Percentiles rank a stretch among this genome's conserved stretches.
These are phyloP conservation scores for Uloborus diversus DNA, from an alignment of 1,140 invertebrate genomes.

Conservation along the genomic window DNA sequence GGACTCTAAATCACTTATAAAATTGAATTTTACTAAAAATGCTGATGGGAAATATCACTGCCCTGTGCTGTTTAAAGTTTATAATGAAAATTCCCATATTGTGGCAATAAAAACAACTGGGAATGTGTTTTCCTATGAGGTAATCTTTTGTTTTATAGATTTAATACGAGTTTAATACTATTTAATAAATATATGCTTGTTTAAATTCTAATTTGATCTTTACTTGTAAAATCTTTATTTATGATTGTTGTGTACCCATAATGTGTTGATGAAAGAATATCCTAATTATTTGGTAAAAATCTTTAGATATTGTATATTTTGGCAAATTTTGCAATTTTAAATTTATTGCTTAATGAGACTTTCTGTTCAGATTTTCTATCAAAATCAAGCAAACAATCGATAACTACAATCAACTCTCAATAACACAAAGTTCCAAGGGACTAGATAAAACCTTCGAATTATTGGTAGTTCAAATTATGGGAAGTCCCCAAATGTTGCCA, in stretches of 20 bases:
- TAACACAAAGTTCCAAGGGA: no score
- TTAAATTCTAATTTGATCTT: background rate
- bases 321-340: background rate
- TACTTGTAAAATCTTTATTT: no score
- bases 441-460: no score
- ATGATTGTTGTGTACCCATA: no score
- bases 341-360: background rate
- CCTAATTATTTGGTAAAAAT: no score
- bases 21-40: constrained; percentile 91
- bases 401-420: no score
- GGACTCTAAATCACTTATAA: constrained; percentile 85
- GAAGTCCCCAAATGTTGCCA: no score
- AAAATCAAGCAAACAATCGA: no score
- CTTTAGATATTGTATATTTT: no score
- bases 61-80: constrained; percentile 92
- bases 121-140: constrained; percentile 95
- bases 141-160: constrained; percentile 60
- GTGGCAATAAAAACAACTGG: constrained; percentile 90
- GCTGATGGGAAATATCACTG: constrained; percentile 76
- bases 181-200: background rate
- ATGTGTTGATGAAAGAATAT: no score
- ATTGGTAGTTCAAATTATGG: no score
- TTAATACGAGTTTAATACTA: no score
- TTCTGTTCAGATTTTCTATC: background rate
- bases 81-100: constrained; percentile 96